A percentile compares a stretch with the other conserved stretches of the same genome.
Conservation (phyloP, 2,888 invertebrate genomes). For the Melanargia galathea region DNA sequence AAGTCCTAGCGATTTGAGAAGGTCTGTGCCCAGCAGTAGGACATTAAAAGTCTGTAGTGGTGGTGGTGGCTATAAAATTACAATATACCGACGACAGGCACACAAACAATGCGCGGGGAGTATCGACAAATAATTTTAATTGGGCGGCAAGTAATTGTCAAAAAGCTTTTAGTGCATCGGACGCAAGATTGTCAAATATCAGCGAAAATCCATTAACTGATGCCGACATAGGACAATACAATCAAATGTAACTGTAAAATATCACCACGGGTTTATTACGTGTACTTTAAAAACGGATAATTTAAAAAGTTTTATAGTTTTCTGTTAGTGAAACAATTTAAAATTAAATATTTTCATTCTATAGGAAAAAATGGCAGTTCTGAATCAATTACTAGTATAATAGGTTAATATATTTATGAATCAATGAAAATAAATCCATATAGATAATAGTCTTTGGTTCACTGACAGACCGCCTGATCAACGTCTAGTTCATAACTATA, state of each 20-base stretch:
- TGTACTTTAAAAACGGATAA: neutral
- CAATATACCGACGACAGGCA: neutral
- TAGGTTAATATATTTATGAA: too few species aligned
- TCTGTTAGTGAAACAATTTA: neutral
- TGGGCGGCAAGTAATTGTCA: constrained; percentile 64
- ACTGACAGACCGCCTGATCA: too few species aligned
- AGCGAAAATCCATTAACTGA: constrained; percentile 67
- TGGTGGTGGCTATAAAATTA: neutral
- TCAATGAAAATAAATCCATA: too few species aligned
- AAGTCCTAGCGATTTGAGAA: too few species aligned
- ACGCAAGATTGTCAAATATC: constrained; percentile 62
- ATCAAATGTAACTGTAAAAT: neutral
- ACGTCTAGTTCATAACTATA: too few species aligned
- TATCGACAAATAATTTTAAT: constrained; percentile 51
- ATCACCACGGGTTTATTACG: neutral
- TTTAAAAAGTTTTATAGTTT: neutral
- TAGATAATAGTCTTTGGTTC: too few species aligned
- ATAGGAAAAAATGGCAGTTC: too few species aligned
- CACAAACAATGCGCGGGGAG: constrained; percentile 30
- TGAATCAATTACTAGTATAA: too few species aligned
- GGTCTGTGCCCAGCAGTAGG: too few species aligned
- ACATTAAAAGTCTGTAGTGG: too few species aligned
- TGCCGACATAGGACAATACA: constrained; percentile 21
- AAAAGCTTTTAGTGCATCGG: constrained; percentile 73
- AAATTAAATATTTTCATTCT: neutral